Evolutionary conservation across 2,113 vertebrate genomes (phyloP).

Genomic region (Callocephalon fimbriatum): DNA sequence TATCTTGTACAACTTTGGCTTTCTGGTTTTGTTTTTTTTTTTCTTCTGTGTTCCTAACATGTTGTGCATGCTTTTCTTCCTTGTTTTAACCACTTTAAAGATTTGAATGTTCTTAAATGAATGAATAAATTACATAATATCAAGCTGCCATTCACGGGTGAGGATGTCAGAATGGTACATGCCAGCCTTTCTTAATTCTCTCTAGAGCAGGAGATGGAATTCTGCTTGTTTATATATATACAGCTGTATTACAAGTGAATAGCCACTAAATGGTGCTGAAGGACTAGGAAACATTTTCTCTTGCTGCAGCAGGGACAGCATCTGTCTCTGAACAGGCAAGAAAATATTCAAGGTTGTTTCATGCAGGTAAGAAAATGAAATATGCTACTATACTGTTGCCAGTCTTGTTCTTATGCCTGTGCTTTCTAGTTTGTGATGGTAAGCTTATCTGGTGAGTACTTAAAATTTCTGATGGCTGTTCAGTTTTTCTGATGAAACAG

Average conservation of each 20-base stretch:
- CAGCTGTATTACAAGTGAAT: constrained; percentile 12
- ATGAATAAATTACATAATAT: neutral
- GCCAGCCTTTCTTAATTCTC: neutral
- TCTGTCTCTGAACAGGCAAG: neutral
- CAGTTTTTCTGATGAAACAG: neutral
- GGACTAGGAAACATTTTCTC: neutral
- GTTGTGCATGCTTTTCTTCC: neutral
- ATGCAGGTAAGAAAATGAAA: neutral
- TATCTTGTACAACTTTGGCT: neutral
- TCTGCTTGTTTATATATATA: neutral
- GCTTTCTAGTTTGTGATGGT: neutral
- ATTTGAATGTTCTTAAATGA: neutral
- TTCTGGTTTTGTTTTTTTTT: neutral
- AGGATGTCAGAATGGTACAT: neutral
- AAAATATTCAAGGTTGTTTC: neutral
- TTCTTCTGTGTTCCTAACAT: neutral
- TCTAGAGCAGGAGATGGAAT: neutral
- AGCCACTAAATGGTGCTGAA: constrained; percentile 67
- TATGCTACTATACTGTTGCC: neutral
- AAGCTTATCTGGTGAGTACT: neutral
- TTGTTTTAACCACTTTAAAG: neutral
- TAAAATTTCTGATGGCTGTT: neutral
- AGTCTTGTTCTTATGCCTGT: neutral
- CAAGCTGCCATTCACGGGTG: neutral
- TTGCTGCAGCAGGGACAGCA: neutral